Evolutionary conservation across 2,797 vertebrate species (phyloP).

Genomic region (Diplodus puntazzo): DNA sequence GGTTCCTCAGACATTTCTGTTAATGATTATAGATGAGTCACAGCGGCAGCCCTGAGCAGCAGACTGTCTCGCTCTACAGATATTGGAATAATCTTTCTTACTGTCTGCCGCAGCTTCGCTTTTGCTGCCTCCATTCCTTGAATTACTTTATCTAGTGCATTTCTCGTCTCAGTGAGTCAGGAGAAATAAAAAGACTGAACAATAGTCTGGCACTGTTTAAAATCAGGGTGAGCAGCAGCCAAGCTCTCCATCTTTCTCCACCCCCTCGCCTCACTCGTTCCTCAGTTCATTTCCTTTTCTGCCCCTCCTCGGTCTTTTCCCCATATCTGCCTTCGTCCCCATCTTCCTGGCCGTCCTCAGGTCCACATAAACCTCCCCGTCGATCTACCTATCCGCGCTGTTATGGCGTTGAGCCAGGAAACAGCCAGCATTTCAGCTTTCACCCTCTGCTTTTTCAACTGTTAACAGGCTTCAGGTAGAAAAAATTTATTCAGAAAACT

Average conservation of each 20-base stretch:
- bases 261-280: not conserved
- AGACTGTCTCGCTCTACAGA: conserved; percentile 14
- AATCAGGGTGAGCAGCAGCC: conserved; percentile 20
- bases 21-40: conserved; percentile 45
- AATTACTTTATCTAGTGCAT: conserved; percentile 23
- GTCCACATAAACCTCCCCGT: conserved; percentile 11
- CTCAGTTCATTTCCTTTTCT: not conserved
- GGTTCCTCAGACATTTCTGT: not conserved
- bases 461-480: not conserved
- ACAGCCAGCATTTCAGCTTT: conserved; percentile 2
- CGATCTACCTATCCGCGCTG: not conserved
- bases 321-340: not conserved
- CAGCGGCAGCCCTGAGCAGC: conserved; percentile 18
- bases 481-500: not conserved
- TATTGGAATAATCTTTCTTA: conserved; percentile 9
- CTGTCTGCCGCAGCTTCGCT: conserved; percentile 3
- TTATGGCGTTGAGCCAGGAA: conserved; percentile 11
- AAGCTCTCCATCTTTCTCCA: conserved; percentile 1
- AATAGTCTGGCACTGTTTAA: conserved; percentile 22
- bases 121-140: conserved; percentile 8
- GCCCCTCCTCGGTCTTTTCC: not conserved
- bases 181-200: not conserved
- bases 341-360: not conserved
- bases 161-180: conserved; percentile 41
- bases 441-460: not conserved